Evolutionary conservation across 2,888 invertebrate species (phyloP).

Genomic region (Hypercompe scribonia): DNA sequence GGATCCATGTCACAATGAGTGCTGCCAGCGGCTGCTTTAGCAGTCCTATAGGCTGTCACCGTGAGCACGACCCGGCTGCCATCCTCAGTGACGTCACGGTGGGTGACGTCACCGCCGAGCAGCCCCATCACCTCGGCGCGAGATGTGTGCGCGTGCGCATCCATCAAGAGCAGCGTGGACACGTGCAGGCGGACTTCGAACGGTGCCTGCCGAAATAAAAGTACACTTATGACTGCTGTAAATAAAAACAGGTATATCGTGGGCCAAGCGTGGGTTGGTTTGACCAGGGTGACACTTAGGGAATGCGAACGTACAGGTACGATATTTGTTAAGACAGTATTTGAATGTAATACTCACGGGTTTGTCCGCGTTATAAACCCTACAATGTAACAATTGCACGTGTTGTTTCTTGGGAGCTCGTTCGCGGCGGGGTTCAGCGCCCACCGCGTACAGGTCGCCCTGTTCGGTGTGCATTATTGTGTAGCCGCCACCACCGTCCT

Average conservation of each 20-base stretch:
- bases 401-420: conserved; percentile 73
- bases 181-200: conserved; percentile 87
- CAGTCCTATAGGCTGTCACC: conserved; percentile 85
- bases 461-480: conserved; percentile 88
- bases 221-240: no score
- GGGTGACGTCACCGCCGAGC: conserved; percentile 80
- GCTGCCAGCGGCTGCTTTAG: conserved; percentile 88
- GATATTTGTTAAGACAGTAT: background rate
- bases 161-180: conserved; percentile 88
- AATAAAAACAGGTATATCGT: no score
- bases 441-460: conserved; percentile 83
- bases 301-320: no score
- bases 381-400: conserved; percentile 87
- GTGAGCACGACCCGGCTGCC: conserved; percentile 39
- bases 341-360: conserved; percentile 76
- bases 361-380: conserved; percentile 84
- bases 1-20: conserved; percentile 94
- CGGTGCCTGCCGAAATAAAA: conserved; percentile 89
- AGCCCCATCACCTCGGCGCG: conserved; percentile 92
- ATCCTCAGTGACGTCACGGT: background rate
- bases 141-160: conserved; percentile 90
- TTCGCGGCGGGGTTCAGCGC: conserved; percentile 75
- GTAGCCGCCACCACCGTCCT: conserved; percentile 88
- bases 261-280: no score
- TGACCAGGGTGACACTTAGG: no score